phyloP scores from a whole-genome alignment of 2,888 invertebrate genomes.

The Andrena chrysosceles region DNA sequence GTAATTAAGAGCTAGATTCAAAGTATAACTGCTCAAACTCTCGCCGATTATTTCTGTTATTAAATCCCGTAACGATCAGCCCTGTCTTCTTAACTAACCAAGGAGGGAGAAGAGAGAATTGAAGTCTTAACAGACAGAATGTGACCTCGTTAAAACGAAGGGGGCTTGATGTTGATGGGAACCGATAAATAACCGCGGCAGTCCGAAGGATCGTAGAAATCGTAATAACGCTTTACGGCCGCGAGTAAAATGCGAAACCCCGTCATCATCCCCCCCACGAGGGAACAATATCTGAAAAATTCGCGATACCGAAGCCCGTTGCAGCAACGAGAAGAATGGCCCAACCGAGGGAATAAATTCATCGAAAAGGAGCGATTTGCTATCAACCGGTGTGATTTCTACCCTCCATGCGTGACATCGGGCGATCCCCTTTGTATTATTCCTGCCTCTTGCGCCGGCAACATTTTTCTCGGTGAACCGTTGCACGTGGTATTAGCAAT shows the following conservation, averaged over 20 bases:
- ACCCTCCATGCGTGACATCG: constrained; percentile 4
- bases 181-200: constrained; percentile 21
- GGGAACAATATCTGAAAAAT: constrained; percentile 29
- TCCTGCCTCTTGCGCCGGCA: background rate
- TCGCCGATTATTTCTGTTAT: background rate
- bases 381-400: constrained; percentile 21
- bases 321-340: background rate
- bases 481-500: constrained; percentile 43
- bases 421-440: background rate
- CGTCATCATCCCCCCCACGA: constrained; percentile 1
- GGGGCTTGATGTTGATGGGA: background rate
- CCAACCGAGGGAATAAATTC: constrained; percentile 7
- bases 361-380: constrained; percentile 5
- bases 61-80: constrained; percentile 1
- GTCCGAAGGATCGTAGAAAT: constrained; percentile 12
- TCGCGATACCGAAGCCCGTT: constrained; percentile 20
- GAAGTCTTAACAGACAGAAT: background rate
- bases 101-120: background rate
- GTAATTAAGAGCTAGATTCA: background rate
- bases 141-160: constrained; percentile 22
- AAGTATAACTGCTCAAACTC: background rate
- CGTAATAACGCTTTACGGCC: constrained; percentile 31
- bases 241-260: constrained; percentile 23
- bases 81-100: background rate
- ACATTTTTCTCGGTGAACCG: constrained; percentile 27